These are phyloP conservation scores for Ornithoptera priamus DNA, from an alignment of 2,888 invertebrate genomes.

Conservation along the genomic window DNA sequence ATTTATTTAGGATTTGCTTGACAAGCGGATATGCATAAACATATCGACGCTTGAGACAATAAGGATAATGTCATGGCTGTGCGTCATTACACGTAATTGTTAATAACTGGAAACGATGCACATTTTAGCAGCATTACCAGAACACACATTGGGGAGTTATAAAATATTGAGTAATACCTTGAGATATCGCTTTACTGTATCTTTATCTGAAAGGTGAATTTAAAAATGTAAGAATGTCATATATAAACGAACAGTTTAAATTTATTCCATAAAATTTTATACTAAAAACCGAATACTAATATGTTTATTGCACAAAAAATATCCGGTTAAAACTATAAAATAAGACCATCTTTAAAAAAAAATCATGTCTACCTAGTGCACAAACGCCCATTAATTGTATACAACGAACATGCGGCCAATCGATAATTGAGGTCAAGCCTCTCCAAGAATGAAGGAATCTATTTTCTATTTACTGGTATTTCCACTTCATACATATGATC, in stretches of 20 bases:
- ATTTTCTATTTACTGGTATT: no score
- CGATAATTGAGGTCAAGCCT: neutral
- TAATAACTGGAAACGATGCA: constrained; percentile 13
- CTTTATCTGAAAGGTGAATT: neutral
- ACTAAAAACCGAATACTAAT: neutral
- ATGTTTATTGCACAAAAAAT: no score
- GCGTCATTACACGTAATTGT: constrained; percentile 19
- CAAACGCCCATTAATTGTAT: neutral
- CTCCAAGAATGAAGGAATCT: neutral
- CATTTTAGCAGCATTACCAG: neutral
- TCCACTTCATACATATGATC: no score
- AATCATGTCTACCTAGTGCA: neutral
- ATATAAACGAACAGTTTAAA: no score
- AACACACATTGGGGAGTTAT: neutral
- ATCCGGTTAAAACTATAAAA: neutral
- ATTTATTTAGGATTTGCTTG: constrained; percentile 12
- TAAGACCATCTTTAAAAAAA: neutral
- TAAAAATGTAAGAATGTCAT: neutral
- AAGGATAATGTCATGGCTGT: constrained; percentile 25
- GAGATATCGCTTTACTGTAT: neutral
- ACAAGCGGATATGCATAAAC: constrained; percentile 25
- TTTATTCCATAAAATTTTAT: neutral
- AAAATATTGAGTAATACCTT: neutral
- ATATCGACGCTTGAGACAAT: constrained; percentile 19
- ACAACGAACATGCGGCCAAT: neutral